A percentile compares a stretch with the other conserved stretches of the same genome.
Conservation (phyloP, 35 echinoderm and acorn worm genomes). For the Ophioderma brevispina region DNA sequence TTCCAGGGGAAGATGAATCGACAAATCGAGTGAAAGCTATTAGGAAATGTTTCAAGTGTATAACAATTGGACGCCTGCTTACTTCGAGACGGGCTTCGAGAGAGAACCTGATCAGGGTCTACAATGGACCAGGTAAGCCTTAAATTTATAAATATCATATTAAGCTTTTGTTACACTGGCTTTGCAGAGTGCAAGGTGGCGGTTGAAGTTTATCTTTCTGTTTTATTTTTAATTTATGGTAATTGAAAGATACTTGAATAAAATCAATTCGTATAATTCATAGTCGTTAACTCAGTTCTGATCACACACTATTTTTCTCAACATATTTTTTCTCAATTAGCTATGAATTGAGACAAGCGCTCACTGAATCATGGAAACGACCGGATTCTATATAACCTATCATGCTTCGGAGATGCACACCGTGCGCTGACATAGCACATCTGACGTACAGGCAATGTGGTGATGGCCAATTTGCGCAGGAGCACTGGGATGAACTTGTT, state of each 20-base stretch:
- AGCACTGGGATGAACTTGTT: conserved; percentile 26
- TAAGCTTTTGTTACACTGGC: too few species aligned
- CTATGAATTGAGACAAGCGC: neutral
- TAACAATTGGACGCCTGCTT: conserved; percentile 23
- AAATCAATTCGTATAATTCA: too few species aligned
- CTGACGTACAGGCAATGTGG: neutral
- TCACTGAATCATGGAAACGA: neutral
- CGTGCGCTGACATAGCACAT: neutral
- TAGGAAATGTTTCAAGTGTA: conserved; percentile 14
- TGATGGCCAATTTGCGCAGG: conserved; percentile 2
- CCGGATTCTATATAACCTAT: conserved; percentile 1
- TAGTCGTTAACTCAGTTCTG: too few species aligned
- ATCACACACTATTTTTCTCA: too few species aligned
- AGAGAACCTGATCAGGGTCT: neutral
- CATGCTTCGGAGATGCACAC: conserved; percentile 2
- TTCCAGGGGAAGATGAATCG: neutral
- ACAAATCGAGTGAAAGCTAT: conserved; percentile 1
- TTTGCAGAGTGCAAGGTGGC: too few species aligned
- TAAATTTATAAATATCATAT: neutral
- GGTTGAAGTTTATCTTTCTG: too few species aligned
- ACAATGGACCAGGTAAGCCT: neutral
- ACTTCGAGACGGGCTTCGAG: neutral
- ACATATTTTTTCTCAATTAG: neutral
- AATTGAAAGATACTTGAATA: too few species aligned
- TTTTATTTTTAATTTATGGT: too few species aligned